phyloP scores from a whole-genome alignment of 2,797 vertebrate species.

The Phalanger gymnotis region DNA sequence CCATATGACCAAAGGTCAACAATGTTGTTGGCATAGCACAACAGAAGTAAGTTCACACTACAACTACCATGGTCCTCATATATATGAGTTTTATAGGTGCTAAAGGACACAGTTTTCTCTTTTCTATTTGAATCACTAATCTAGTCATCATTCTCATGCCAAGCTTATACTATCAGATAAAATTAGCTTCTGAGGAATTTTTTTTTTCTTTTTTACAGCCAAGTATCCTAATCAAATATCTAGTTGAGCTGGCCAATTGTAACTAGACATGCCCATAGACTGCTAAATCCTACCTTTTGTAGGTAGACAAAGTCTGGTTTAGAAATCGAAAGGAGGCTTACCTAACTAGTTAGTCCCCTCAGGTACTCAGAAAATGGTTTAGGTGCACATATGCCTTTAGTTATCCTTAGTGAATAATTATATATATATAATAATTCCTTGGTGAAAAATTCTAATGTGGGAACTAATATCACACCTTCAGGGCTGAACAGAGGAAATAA shows the following conservation, averaged over 20 bases:
- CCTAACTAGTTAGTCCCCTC: not conserved
- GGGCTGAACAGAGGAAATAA: not conserved
- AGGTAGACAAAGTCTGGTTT: not conserved
- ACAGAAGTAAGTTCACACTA: not conserved
- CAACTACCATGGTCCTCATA: not conserved
- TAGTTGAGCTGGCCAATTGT: not conserved
- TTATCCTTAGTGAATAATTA: not conserved
- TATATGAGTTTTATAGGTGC: not conserved
- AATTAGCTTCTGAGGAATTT: not conserved
- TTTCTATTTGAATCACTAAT: not conserved
- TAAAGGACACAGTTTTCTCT: not conserved
- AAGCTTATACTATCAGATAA: not conserved
- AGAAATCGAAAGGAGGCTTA: not conserved
- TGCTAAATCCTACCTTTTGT: not conserved
- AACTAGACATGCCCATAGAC: not conserved
- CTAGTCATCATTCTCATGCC: not conserved
- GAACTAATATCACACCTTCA: not conserved
- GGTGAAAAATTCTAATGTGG: not conserved
- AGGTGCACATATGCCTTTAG: not conserved
- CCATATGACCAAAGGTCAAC: not conserved
- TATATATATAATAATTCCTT: too few species aligned
- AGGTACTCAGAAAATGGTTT: not conserved
- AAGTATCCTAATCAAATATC: not conserved
- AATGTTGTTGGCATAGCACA: not conserved
- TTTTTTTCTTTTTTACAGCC: not conserved